Conservation (phyloP, 2,113 vertebrate species). For the Tamias sibiricus region DNA sequence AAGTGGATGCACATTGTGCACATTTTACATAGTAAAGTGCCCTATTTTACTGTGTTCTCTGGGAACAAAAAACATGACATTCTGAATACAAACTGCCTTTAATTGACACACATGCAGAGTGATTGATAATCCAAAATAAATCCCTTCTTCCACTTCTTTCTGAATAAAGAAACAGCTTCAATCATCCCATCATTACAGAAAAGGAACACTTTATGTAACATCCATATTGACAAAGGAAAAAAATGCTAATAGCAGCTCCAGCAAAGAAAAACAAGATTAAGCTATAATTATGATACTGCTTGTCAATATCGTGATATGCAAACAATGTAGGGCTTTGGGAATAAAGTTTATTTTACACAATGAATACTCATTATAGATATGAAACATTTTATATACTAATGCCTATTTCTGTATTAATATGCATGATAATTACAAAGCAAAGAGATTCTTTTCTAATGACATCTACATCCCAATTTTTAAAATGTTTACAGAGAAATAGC, state of each 20-base stretch:
- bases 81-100: neutral
- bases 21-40: neutral
- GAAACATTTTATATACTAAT: conserved; percentile 32
- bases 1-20: neutral
- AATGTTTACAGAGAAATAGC: neutral
- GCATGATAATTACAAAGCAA: conserved; percentile 58
- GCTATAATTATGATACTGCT: conserved; percentile 48
- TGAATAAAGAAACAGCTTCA: conserved; percentile 49
- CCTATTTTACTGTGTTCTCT: neutral
- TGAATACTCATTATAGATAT: conserved; percentile 25
- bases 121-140: conserved; percentile 18
- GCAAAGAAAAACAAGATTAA: conserved; percentile 45
- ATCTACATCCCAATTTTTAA: neutral
- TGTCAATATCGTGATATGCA: conserved; percentile 68
- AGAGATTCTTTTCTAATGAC: neutral
- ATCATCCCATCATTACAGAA: conserved; percentile 7
- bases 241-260: neutral
- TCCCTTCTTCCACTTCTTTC: neutral
- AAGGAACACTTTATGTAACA: conserved; percentile 44
- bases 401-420: neutral
- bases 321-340: neutral
- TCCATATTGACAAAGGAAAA: neutral
- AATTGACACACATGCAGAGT: neutral
- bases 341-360: conserved; percentile 61
- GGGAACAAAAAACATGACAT: neutral